Evolutionary conservation across 2,113 vertebrate genomes (phyloP), one percentile per base, ranked within the genome.

Genomic region (Campylomormyrus tamandua): DNA sequence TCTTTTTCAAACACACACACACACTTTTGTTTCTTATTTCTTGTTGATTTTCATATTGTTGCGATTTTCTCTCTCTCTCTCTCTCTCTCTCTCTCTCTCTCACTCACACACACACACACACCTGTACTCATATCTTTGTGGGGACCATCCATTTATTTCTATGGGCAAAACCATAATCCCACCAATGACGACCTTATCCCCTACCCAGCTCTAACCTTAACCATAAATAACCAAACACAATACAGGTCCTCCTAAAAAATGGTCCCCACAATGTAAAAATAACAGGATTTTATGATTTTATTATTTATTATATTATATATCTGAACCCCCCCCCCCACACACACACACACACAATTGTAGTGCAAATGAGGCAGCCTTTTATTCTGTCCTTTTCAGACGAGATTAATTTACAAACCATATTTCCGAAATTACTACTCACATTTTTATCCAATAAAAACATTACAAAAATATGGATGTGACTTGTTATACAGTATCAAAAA

Each of bases 401-500:
- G 88, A 87, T 88, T 31, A 42, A 56, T 90, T n/a, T 90, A 86
- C 77, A 56, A 56, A 56, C 50, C 70, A 88, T 50, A 35, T 86
- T 74, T 89, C 24, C 35, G 87, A 89, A 85, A 89, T 90, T 58
- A 89, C 83, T 89, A 50, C 50, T 66, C 87, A 88, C 85, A 87
- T 87, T 88, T 90, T 86, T 86, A 89, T 87, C 17, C 85, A 88
- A 31, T 58, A 74, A 46, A 80, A 80, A 88, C 83, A 77, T 48
- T 90, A 86, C 87, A 90, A 90, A 90, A 90, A 90, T 90, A 90
- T 49, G 87, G 48, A 48, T 89, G 56, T 10, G 48, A 70, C 5
- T 24, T 56, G 42, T 89, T 87, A 62, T 17, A 50, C 58, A 31
- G 46, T 9, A 87, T 87, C 85, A 80, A 90, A 83, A 87, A 21